Evolutionary conservation across 2,888 invertebrate genomes (phyloP).

Genomic region (Chirona hameri): DNA sequence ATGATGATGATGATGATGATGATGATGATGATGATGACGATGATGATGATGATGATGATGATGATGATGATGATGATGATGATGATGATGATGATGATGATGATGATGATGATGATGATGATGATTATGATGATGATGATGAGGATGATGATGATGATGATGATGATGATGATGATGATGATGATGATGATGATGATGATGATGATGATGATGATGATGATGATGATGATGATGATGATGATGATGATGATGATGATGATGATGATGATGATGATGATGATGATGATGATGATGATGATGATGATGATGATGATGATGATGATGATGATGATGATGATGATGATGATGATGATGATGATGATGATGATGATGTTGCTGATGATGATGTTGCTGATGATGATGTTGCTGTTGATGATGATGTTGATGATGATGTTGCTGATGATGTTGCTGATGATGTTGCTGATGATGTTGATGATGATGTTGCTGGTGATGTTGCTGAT

Average conservation of each 20-base stretch:
- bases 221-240: constrained; percentile 29
- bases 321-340: constrained; percentile 28
- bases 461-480: too few relatives aligned
- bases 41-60: constrained; percentile 13
- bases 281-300: constrained; percentile 26
- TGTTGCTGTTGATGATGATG: too few relatives aligned
- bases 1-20: too few relatives aligned
- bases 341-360: too few relatives aligned
- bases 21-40: too few relatives aligned
- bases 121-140: too few relatives aligned
- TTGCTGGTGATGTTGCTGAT: too few relatives aligned
- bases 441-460: too few relatives aligned
- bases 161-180: constrained; percentile 27
- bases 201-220: constrained; percentile 25
- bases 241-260: constrained; percentile 2
- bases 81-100: constrained; percentile 27
- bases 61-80: constrained; percentile 25
- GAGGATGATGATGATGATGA: constrained; percentile 12
- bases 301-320: constrained; percentile 26
- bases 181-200: constrained; percentile 4
- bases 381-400: too few relatives aligned
- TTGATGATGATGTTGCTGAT: too few relatives aligned
- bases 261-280: constrained; percentile 27
- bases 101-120: too few relatives aligned
- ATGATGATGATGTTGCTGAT: too few relatives aligned